phyloP scores from a whole-genome alignment of 2,797 vertebrate species.

The Coranthus polyacanthus region DNA sequence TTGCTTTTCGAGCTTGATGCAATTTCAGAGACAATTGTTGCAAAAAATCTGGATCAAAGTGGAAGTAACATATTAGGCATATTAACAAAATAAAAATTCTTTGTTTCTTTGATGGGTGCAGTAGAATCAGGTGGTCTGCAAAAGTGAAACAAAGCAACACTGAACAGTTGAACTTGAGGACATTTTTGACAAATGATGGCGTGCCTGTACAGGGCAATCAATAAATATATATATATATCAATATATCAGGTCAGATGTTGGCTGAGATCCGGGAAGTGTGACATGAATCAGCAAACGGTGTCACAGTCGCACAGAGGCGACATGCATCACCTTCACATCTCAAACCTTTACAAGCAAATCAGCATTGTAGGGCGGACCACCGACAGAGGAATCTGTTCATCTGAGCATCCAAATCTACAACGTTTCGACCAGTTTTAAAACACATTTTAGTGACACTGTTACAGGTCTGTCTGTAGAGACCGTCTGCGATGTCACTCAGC shows the following conservation, averaged over 20 bases:
- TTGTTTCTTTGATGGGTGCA: background rate
- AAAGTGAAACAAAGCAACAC: constrained; percentile 20
- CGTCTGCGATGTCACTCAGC: too few species aligned
- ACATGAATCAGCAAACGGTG: constrained; percentile 13
- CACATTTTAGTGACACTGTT: background rate
- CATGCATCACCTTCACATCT: constrained; percentile 31
- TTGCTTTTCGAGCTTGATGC: background rate
- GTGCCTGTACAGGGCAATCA: background rate
- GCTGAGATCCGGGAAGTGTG: constrained; percentile 18
- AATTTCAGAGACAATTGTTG: constrained; percentile 4
- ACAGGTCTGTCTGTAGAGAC: too few species aligned
- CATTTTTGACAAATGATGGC: background rate
- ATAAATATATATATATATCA: constrained; percentile 1
- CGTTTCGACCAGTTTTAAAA: too few species aligned
- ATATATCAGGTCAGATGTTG: background rate
- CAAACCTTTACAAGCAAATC: constrained; percentile 41
- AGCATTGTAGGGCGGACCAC: constrained; percentile 7
- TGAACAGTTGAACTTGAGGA: background rate
- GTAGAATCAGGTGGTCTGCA: background rate
- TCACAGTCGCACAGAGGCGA: constrained; percentile 22
- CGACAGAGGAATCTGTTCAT: constrained; percentile 10
- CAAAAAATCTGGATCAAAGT: background rate
- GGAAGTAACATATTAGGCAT: background rate
- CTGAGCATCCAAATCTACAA: too few species aligned
- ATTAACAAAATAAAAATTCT: too few species aligned